A percentile compares a stretch with the other conserved stretches of the same genome.
These are phyloP conservation scores for Metaphire vulgaris DNA, from an alignment of 1,140 invertebrate genomes.

Conservation along the genomic window DNA sequence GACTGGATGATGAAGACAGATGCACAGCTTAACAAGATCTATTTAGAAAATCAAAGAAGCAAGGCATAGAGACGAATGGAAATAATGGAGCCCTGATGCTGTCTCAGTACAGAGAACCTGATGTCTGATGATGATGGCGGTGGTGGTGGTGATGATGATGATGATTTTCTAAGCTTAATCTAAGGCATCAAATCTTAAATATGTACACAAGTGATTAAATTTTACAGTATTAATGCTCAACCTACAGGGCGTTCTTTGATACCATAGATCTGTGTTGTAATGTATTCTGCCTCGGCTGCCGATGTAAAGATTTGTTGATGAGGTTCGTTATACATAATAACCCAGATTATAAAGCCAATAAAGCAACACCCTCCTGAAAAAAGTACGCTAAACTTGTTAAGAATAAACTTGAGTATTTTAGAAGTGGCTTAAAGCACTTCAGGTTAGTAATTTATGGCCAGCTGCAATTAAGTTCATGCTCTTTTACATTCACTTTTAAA, in stretches of 20 bases:
- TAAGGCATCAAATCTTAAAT: no score
- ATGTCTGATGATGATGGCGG: neutral
- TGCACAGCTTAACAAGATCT: no score
- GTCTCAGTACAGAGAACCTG: neutral
- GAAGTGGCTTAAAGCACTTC: neutral
- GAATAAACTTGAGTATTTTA: neutral
- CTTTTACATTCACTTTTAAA: neutral
- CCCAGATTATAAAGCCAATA: neutral
- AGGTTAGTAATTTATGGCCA: neutral
- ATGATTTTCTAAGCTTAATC: no score
- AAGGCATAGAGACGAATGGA: no score
- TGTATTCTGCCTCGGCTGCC: neutral
- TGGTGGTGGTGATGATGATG: no score
- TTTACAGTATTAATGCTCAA: neutral
- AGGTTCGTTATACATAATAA: neutral
- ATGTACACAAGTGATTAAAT: no score
- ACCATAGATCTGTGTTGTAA: neutral
- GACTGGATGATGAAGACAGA: no score
- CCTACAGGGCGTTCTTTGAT: neutral
- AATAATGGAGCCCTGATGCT: neutral
- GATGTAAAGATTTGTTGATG: neutral
- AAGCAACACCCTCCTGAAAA: neutral
- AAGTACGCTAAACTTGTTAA: neutral
- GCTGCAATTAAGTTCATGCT: neutral
- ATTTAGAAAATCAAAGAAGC: no score